Base-by-base conservation (phyloP, 2,888 invertebrate genomes). In the Drosophila limbata region DNA sequence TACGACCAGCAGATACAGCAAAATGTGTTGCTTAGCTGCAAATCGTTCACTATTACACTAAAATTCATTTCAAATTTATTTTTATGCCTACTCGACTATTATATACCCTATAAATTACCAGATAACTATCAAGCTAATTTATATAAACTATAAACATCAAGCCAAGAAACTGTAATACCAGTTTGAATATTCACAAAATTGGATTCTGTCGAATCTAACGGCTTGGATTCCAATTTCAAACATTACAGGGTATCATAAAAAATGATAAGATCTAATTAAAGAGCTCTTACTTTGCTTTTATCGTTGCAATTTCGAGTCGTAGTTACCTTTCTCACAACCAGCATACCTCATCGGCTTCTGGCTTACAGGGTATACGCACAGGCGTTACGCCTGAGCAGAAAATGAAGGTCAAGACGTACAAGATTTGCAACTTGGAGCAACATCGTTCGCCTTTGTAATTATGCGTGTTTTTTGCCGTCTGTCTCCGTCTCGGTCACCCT, bases 341-440 rank as follows among this genome's bases (percentile, higher is more conserved):
- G 21, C 25, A 11, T 25, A 17, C 35, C 37, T 17, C 6, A 17
- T 28, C n/a, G 1, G 1, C 11, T 8, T 5, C 9, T 11, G 10
- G 3, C 0, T 9, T 21, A 33, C 31, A 60, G 60, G 59, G 21
- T 40, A 59, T 59, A 8, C 15, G 6, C 37, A 25, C 11, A 21
- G 15, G n/a, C 28, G 35, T 13, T 35, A 35, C 37, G 19, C n/a
- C 4, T 19, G 28, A 59, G 50, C 50, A n/a, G 31, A 17, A 17
- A 50, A 39, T 31, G 31, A 60, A 60, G 60, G 60, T 60, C 60
- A 60, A 33, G 51, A 9, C 51, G 19, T 33, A 60, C 60, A 60
- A 28, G 51, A 60, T 39, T 60, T 60, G 9, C 31, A 51, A 51
- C 33, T 61, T 61, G 44, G 17, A 25, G 42, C 42, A 42, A 52